Evolutionary conservation across 2,888 invertebrate species (phyloP).

Genomic region (Hedya salicella): DNA sequence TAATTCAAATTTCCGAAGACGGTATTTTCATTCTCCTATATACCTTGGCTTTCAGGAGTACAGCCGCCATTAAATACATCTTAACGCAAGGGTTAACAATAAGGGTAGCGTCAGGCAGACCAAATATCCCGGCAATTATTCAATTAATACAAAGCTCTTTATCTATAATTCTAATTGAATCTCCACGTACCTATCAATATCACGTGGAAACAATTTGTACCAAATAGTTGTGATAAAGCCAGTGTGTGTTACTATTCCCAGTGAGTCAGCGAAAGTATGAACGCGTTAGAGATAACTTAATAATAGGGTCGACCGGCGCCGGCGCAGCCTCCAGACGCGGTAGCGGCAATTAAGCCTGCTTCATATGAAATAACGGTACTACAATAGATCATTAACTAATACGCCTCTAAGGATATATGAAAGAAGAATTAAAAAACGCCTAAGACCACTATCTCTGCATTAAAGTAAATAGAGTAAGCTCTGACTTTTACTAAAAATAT

Average conservation of each 20-base stretch:
- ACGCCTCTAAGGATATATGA: neutral
- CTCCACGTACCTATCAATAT: conserved; percentile 10
- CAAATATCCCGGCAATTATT: neutral
- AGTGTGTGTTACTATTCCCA: conserved; percentile 41
- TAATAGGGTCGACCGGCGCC: conserved; percentile 54
- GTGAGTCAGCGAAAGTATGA: conserved; percentile 45
- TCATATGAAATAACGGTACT: conserved; percentile 26
- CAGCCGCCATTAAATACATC: no score
- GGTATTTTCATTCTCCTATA: no score
- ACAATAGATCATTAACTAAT: conserved; percentile 23
- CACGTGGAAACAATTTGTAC: conserved; percentile 31
- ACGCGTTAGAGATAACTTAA: conserved; percentile 46
- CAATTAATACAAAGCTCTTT: neutral
- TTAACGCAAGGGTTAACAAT: no score
- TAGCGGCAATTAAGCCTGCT: conserved; percentile 36
- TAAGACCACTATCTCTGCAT: no score
- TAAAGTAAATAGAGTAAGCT: no score
- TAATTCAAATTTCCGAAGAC: no score
- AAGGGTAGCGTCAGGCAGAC: no score
- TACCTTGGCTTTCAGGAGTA: no score
- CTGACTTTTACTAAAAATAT: no score
- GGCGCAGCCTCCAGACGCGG: conserved; percentile 47
- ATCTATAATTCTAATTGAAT: conserved; percentile 11
- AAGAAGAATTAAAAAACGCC: neutral
- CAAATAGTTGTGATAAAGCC: conserved; percentile 27